Evolutionary conservation across 1,140 invertebrate species (phyloP), one percentile per base, ranked within the genome.

Genomic region (Octopus sinensis): DNA sequence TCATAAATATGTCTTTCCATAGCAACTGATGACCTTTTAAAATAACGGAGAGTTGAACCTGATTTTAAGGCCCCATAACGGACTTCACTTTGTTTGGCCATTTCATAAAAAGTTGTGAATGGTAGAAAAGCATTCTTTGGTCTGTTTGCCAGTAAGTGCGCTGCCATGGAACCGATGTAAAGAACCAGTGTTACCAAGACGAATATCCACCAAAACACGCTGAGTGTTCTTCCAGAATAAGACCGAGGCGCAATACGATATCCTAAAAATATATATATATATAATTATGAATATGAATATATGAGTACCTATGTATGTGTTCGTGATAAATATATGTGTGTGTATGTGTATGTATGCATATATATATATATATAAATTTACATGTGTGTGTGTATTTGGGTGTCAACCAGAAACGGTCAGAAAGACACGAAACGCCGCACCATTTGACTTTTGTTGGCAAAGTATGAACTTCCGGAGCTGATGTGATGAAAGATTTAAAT

Each of bases 191-290:
- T 79, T 43, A 85, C 62, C 23, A 85, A 53, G 13, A 81, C 53
- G 79, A 85, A 85, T 13, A 85, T 79, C 84, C 84, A 84, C 84
- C 84, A 85, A 76, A 84, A 76, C 1, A 76, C 53, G 12, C 80
- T 79, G 23, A 85, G 52, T 4, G 84, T 77, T 73, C 84, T 73
- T 6, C 84, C 84, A 30, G 84, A 83, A 54, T 82, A 80, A 12
- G 84, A 85, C 76, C 83, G 68, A 4, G 84, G 84, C 10, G 82
- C 80, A 12, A 81, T 78, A n/a, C 81, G 82, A 80, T 85, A 85
- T 56, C 84, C 84, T 85, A 78, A 13, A 75, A 76, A 62, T 17
- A 62, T 12, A 73, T 43, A 43, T 43, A 43, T 43, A 43, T 43
- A 43, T 43, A 43, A 43, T 43, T 43, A 43, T 43, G 30, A 43